phyloP scores from a whole-genome alignment of 2,797 vertebrate genomes.

The Coregonus sp. region DNA sequence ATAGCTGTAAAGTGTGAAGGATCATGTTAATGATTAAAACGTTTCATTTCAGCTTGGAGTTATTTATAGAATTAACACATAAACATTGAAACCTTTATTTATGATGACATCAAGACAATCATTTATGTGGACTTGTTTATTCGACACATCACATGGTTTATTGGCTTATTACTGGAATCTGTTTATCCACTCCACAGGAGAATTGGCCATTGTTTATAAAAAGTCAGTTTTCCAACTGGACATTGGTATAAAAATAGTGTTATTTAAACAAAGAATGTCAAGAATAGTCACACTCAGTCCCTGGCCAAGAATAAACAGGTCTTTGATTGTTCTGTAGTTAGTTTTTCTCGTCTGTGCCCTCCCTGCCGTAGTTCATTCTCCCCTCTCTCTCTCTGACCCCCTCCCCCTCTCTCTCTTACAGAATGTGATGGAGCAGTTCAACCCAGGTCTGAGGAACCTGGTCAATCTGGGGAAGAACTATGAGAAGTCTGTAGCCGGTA shows the following conservation, averaged over 20 bases:
- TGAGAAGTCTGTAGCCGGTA: conserved; percentile 95
- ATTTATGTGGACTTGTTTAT: neutral
- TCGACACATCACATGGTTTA: neutral
- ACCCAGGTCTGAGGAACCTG: conserved; percentile 92
- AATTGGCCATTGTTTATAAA: neutral
- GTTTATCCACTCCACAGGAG: neutral
- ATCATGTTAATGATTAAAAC: conserved; percentile 71
- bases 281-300: neutral
- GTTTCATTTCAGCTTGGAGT: conserved; percentile 45
- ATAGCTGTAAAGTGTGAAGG: conserved; percentile 49
- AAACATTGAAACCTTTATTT: neutral
- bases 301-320: neutral
- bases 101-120: neutral
- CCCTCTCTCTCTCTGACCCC: neutral
- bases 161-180: neutral
- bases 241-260: neutral
- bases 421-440: conserved; percentile 99
- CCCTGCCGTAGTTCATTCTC: too few species aligned
- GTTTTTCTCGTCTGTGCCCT: neutral
- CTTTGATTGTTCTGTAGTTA: neutral
- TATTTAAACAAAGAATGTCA: neutral
- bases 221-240: neutral
- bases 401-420: conserved; percentile 53
- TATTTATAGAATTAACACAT: conserved; percentile 51
- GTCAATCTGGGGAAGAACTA: conserved; percentile 97